Evolutionary conservation across 2,888 invertebrate genomes (phyloP), one percentile per base, ranked within the genome.

Genomic region (Cheilosia urbana): DNA sequence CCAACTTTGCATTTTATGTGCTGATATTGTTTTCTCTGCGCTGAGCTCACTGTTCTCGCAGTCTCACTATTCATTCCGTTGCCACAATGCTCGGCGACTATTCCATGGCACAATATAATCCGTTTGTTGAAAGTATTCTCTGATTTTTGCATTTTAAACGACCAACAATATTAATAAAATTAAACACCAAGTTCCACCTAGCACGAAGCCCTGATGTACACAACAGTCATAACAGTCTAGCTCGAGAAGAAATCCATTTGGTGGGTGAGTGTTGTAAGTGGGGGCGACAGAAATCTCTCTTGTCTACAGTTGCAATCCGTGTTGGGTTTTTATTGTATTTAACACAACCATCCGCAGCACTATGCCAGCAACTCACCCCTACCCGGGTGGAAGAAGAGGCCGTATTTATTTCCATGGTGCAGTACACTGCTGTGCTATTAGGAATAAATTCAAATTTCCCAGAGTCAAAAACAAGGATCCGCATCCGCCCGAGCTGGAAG

Each of bases 381-480:
- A 27, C 45, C 45, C 17, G 51, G 4, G 5, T 24, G 17, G 17
- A 17, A 7, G 7, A 17, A n/a, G 7, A 17, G 15, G 71, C 15
- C 55, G 47, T 58, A 76, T 76, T 76, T 66, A 66, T 76, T 49
- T 66, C 58, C 51, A 57, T 40, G 71, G 45, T 40, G 69, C 58
- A 49, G 69, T 37, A 37, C 69, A 71, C 37, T 69, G 47, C 24
- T 69, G 45, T 58, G 60, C 51, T 27, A 60, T 72, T 76, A 76
- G 49, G 66, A 49, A 76, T 76, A 66, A 76, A 76, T 76, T 76
- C 66, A 42, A 76, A 58, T 57, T 75, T 76, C n/a, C 13, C 73
- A 47, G 19, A 62, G 60, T 68, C 62, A 30, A 65, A 21, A 65
- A 37, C 55, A 40, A 71, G 49, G 65, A 66, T 57, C 63, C 19